Percentiles rank a stretch among this genome's conserved stretches.
Conservation (phyloP, 2,797 vertebrate species). For the Darevskia mixta region DNA sequence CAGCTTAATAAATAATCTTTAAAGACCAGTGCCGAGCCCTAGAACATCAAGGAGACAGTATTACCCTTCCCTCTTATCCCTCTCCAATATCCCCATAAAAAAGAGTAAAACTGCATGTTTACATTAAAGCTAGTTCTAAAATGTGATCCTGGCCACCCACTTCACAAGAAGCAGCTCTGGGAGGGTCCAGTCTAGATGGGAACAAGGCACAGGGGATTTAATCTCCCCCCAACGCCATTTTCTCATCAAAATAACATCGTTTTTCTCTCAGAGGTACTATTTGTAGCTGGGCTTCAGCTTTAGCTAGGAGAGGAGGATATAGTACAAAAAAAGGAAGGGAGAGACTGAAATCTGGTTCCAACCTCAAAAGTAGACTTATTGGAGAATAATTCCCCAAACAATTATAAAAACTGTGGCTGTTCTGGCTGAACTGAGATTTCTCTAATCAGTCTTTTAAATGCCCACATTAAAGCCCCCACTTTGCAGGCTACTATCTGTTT, state of each 20-base stretch:
- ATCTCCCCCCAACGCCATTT: not conserved
- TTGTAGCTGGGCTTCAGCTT: not conserved
- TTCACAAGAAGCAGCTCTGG: not conserved
- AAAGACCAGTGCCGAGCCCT: too few relatives aligned
- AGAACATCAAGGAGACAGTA: too few relatives aligned
- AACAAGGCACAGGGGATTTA: not conserved
- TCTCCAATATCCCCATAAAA: not conserved
- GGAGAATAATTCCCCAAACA: not conserved
- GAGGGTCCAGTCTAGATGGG: not conserved
- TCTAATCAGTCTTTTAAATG: constrained; percentile 39
- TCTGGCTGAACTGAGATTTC: constrained; percentile 18
- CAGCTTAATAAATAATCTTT: not conserved
- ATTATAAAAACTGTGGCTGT: not conserved
- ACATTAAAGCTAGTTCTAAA: not conserved
- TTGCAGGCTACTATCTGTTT: constrained; percentile 40
- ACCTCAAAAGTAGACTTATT: not conserved
- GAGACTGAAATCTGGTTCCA: not conserved
- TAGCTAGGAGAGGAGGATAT: not conserved
- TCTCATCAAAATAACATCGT: not conserved
- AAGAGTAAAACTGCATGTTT: not conserved
- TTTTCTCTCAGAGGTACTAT: not conserved
- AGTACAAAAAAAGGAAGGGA: not conserved
- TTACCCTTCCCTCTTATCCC: not conserved
- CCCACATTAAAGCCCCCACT: constrained; percentile 38
- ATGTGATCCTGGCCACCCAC: not conserved